Conservation (phyloP, 2,888 invertebrate genomes). For the Allophyes oxyacanthae region DNA sequence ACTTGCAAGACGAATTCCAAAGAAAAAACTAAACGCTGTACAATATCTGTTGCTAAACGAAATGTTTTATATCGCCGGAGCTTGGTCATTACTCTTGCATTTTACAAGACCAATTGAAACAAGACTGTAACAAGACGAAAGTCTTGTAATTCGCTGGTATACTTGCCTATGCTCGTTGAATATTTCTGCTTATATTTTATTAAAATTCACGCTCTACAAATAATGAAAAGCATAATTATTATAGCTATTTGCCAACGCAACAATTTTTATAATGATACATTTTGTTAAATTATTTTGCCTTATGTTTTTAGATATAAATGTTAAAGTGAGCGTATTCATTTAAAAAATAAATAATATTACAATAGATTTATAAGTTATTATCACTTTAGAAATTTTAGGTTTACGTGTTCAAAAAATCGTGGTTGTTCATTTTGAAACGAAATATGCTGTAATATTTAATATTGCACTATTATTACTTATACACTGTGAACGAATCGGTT, state of each 20-base stretch:
- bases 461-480: conserved; percentile 4
- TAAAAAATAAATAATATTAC: conserved; percentile 30
- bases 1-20: not conserved
- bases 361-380: conserved; percentile 7
- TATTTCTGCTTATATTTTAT: not conserved
- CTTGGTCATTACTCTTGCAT: conserved; percentile 39
- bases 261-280: not conserved
- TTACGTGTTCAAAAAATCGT: conserved; percentile 27
- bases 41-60: not conserved
- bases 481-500: not conserved
- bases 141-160: conserved; percentile 11
- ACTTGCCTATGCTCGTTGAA: conserved; percentile 21
- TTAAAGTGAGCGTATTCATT: conserved; percentile 4
- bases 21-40: not conserved
- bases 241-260: no score
- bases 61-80: conserved; percentile 19
- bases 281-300: not conserved
- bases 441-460: conserved; percentile 9
- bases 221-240: not conserved
- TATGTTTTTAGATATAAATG: conserved; percentile 2
- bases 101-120: conserved; percentile 48
- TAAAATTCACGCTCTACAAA: not conserved
- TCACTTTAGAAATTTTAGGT: conserved; percentile 19
- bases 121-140: conserved; percentile 40
- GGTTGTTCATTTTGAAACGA: conserved; percentile 33